Conservation (phyloP, 1,140 invertebrate species). For the Brachionus manjavacas region DNA sequence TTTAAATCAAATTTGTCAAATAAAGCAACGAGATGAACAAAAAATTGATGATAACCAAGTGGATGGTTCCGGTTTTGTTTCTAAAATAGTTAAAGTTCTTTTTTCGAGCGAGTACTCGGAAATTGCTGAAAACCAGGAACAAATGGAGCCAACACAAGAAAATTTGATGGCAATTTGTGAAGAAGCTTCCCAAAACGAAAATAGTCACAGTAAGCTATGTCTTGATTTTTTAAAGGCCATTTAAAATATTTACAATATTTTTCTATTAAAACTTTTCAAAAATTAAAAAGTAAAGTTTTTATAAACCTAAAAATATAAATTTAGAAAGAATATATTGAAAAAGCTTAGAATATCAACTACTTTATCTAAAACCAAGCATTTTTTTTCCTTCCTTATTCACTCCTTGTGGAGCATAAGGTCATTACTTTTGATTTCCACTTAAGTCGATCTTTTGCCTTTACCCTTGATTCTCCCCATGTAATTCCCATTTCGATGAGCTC, state of each 20-base stretch:
- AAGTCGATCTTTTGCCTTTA: too few relatives aligned
- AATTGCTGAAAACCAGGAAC: not conserved
- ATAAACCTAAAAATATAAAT: not conserved
- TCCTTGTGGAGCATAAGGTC: too few relatives aligned
- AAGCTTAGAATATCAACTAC: too few relatives aligned
- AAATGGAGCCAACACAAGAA: not conserved
- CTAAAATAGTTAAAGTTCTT: constrained; percentile 19
- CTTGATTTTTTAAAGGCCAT: too few relatives aligned
- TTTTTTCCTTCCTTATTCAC: too few relatives aligned
- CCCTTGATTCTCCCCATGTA: too few relatives aligned
- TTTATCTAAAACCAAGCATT: too few relatives aligned
- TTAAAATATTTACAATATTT: too few relatives aligned
- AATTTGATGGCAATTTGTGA: constrained; percentile 33
- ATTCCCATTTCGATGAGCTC: too few relatives aligned
- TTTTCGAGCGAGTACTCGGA: not conserved
- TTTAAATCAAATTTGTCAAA: constrained; percentile 17
- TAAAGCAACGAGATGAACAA: constrained; percentile 10
- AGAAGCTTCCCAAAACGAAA: constrained; percentile 5
- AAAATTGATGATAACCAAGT: not conserved
- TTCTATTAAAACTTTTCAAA: not conserved
- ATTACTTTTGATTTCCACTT: too few relatives aligned
- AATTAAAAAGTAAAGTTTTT: not conserved
- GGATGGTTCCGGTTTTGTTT: not conserved
- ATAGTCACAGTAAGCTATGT: not conserved
- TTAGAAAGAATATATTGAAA: too few relatives aligned